phyloP scores from a whole-genome alignment of 2,888 invertebrate genomes.

The Diadegma fenestrale region DNA sequence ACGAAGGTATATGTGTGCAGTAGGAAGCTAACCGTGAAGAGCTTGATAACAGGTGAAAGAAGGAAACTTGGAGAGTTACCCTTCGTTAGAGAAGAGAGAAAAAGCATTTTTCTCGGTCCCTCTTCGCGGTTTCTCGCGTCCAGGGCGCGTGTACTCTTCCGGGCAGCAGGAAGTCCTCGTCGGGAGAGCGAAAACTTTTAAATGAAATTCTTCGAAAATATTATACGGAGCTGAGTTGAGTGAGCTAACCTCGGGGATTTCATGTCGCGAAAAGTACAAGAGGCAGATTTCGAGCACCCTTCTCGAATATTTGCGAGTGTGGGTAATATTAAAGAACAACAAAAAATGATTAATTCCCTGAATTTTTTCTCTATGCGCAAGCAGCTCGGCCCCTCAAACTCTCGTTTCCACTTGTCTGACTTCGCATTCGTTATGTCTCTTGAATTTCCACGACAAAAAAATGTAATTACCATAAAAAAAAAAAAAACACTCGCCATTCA shows the following conservation, averaged over 20 bases:
- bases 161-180: constrained; percentile 15
- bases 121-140: constrained; percentile 28
- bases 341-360: constrained; percentile 41
- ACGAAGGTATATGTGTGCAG: neutral
- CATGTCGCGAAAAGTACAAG: constrained; percentile 40
- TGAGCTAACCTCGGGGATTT: constrained; percentile 41
- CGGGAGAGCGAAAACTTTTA: constrained; percentile 75
- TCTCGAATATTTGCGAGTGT: constrained; percentile 46
- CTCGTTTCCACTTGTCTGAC: constrained; percentile 13
- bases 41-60: constrained; percentile 60
- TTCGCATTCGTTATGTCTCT: neutral
- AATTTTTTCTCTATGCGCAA: neutral
- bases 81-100: constrained; percentile 41
- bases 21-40: constrained; percentile 48
- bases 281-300: constrained; percentile 22
- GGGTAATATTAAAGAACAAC: constrained; percentile 38
- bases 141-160: constrained; percentile 29
- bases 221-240: constrained; percentile 67
- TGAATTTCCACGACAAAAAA: neutral
- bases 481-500: neutral
- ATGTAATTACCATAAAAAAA: neutral
- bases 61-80: constrained; percentile 39
- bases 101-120: neutral
- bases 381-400: constrained; percentile 15
- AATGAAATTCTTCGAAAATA: constrained; percentile 80